Base-by-base conservation (phyloP, 2,113 vertebrate genomes). In the Coptodon rendalli region DNA sequence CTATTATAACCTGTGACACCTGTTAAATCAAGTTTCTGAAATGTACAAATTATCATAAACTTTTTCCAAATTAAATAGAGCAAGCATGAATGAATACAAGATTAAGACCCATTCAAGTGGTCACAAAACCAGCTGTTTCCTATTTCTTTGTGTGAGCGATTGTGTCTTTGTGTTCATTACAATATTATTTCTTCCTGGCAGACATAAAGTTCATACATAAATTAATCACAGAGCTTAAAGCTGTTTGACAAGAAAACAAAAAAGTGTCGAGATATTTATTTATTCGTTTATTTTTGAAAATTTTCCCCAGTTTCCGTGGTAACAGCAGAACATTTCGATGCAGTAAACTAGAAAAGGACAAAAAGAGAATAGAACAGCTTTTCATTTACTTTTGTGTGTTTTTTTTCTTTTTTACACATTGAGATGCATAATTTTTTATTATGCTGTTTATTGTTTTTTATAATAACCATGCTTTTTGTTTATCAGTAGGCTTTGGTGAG, bases 261-360 rank as follows among this genome's bases (percentile, higher is more conserved):
- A 34, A 53, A 27, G 13, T 71, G 53, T 36, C 16, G 81, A 78
- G 66, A 50, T 52, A 78, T 31, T 19, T 76, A n/a, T 82, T 82
- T 57, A 12, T 38, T 78, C 19, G 13, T 14, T 36, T 48, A 73
- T 31, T 63, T 83, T 80, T 57, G 24, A 36, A 78, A 36, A 1
- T 76, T 31, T 11, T 43, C 31, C 66, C 82, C 76, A 38, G 92
- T 94, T 91, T 57, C 93, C 92, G 22, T 92, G 87, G 93, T 83
- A 91, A 93, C 92, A 66, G 87, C 80, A 80, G 86, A 85, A 81
- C 79, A 80, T 89, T 87, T 81, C 6, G n/a, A 92, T 90, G 88
- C 89, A 85, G 86, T 59, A 54, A 88, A 86, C 27, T 85, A 59
- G 16, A 36, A 36, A 40, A 34, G 63, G 13, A 36, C 43, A 80